phyloP scores from a whole-genome alignment of 2,113 vertebrate genomes.

The Nothocercus julius region DNA sequence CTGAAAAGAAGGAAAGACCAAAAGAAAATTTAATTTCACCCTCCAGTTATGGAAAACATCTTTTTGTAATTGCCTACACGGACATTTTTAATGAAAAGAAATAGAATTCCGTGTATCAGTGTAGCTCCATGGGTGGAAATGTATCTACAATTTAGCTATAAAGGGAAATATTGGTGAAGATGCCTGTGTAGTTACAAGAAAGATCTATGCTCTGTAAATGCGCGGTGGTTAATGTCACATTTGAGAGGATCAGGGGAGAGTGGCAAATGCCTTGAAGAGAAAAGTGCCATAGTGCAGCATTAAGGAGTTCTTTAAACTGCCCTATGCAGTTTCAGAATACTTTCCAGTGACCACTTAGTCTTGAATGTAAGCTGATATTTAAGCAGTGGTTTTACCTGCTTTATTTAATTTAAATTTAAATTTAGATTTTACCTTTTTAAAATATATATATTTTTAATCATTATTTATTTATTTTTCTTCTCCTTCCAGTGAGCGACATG shows the following conservation, averaged over 20 bases:
- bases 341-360: not conserved
- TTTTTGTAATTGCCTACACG: not conserved
- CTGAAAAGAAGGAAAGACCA: not conserved
- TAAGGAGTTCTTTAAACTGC: not conserved
- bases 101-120: not conserved
- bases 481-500: not conserved
- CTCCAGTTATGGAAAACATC: not conserved
- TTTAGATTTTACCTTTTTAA: not conserved
- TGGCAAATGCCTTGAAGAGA: not conserved
- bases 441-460: no score
- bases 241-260: not conserved
- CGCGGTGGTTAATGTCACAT: not conserved
- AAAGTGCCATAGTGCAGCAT: rapidly evolving
- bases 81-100: not conserved
- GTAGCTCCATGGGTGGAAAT: not conserved
- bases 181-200: not conserved
- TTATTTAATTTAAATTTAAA: no score
- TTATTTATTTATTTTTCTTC: not conserved
- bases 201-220: not conserved
- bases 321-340: not conserved
- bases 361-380: not conserved
- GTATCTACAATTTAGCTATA: not conserved
- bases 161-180: not conserved
- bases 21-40: not conserved
- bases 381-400: no score